These are phyloP conservation scores for Lasioglossum villosulum DNA, from an alignment of 2,888 invertebrate species.

Conservation along the genomic window DNA sequence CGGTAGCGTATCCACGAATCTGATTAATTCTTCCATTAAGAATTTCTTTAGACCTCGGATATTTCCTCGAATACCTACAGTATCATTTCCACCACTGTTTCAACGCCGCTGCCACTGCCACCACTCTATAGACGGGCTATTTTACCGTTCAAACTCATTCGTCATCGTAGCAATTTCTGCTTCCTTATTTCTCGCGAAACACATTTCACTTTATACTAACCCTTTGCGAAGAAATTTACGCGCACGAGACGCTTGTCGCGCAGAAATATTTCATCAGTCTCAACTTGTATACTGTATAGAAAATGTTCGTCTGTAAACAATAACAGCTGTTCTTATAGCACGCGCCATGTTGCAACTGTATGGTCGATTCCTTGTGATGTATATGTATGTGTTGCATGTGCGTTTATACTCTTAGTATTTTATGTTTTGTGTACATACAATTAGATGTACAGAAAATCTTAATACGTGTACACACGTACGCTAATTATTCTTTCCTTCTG, in stretches of 20 bases:
- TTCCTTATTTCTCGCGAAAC: neutral
- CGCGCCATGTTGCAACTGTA: slow-evolving; percentile 73
- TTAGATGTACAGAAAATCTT: neutral
- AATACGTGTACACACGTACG: neutral
- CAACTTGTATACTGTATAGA: slow-evolving; percentile 56
- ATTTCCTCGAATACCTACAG: slow-evolving; percentile 42
- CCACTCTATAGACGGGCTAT: slow-evolving; percentile 13
- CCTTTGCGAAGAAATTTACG: neutral
- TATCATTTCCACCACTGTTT: slow-evolving; percentile 38
- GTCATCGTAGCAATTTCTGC: slow-evolving; percentile 1
- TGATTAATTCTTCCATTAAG: slow-evolving; percentile 65
- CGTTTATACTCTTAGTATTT: neutral
- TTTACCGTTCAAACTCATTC: slow-evolving; percentile 22
- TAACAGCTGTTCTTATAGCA: slow-evolving; percentile 78
- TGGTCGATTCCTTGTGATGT: neutral
- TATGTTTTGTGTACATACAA: neutral
- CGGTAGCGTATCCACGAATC: slow-evolving; percentile 47
- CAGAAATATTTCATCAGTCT: slow-evolving; percentile 55
- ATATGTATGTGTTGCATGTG: neutral
- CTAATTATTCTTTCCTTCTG: neutral
- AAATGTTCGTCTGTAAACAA: slow-evolving; percentile 82
- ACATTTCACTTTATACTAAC: slow-evolving; percentile 12
- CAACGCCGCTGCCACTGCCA: slow-evolving; percentile 31
- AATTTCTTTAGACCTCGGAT: slow-evolving; percentile 42
- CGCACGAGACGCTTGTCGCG: slow-evolving; percentile 2